A percentile compares a stretch with the other conserved stretches of the same genome.
These are phyloP conservation scores for Rallus limicola DNA, from an alignment of 2,113 vertebrate genomes.

Conservation along the genomic window DNA sequence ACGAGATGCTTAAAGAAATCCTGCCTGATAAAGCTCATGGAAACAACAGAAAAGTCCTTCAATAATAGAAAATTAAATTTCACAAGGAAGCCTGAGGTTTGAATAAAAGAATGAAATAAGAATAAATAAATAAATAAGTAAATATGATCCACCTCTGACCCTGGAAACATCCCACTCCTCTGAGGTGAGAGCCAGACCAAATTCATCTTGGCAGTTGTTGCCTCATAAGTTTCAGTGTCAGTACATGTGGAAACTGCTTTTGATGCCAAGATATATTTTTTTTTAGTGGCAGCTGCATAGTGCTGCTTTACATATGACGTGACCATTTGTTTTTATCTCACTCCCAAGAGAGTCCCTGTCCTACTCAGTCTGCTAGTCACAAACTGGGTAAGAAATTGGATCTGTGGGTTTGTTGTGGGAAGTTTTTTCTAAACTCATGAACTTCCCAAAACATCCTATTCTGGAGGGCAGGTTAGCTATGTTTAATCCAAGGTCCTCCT, in stretches of 20 bases:
- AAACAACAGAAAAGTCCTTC: neutral
- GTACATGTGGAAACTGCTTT: slow-evolving; percentile 24
- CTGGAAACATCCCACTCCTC: neutral
- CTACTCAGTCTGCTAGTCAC: neutral
- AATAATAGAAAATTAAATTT: neutral
- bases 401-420: slow-evolving; percentile 21
- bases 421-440: slow-evolving; percentile 26
- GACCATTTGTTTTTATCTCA: slow-evolving; percentile 51
- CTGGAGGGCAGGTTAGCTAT: neutral
- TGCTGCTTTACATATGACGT: slow-evolving; percentile 13
- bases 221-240: neutral
- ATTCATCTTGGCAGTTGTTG: neutral
- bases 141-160: neutral
- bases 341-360: slow-evolving; percentile 19
- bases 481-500: slow-evolving; percentile 29
- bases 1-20: neutral
- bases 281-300: slow-evolving; percentile 33
- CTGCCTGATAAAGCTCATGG: neutral
- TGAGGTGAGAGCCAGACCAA: neutral
- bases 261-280: slow-evolving; percentile 7
- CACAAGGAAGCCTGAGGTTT: neutral
- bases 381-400: slow-evolving; percentile 26
- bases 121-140: neutral
- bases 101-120: neutral
- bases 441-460: slow-evolving; percentile 33